Conservation (phyloP, 2,888 invertebrate genomes). For the Tuberolachnus salignus region DNA sequence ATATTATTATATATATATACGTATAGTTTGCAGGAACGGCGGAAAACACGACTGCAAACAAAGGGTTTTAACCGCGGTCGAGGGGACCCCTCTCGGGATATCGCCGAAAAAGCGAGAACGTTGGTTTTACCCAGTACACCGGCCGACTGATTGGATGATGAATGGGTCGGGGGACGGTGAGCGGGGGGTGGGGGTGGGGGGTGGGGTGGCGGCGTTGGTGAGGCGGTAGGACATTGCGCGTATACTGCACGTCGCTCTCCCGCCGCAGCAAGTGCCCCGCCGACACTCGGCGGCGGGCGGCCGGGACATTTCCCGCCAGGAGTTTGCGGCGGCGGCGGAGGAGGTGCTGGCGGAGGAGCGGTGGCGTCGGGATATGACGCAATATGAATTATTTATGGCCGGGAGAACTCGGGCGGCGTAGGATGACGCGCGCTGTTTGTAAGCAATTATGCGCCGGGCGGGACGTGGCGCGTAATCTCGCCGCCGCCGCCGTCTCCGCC, state of each 20-base stretch:
- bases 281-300: background rate
- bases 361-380: conserved; percentile 1
- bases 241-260: background rate
- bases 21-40: too few relatives aligned
- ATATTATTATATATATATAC: too few relatives aligned
- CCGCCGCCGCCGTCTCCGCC: background rate
- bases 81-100: too few relatives aligned
- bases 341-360: background rate
- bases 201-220: too few relatives aligned
- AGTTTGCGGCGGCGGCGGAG: background rate
- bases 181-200: too few relatives aligned
- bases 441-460: conserved; percentile 39
- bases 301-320: background rate
- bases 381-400: conserved; percentile 50
- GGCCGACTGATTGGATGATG: too few relatives aligned
- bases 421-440: conserved; percentile 44
- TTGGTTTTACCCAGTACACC: too few relatives aligned
- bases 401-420: background rate
- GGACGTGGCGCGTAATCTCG: conserved; percentile 38
- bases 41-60: too few relatives aligned
- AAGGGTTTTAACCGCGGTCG: too few relatives aligned
- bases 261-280: background rate
- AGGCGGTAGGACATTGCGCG: too few relatives aligned
- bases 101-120: too few relatives aligned
- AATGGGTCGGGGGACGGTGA: too few relatives aligned